Conservation (phyloP, 2,113 vertebrate genomes). For the Tupaia chinensis region DNA sequence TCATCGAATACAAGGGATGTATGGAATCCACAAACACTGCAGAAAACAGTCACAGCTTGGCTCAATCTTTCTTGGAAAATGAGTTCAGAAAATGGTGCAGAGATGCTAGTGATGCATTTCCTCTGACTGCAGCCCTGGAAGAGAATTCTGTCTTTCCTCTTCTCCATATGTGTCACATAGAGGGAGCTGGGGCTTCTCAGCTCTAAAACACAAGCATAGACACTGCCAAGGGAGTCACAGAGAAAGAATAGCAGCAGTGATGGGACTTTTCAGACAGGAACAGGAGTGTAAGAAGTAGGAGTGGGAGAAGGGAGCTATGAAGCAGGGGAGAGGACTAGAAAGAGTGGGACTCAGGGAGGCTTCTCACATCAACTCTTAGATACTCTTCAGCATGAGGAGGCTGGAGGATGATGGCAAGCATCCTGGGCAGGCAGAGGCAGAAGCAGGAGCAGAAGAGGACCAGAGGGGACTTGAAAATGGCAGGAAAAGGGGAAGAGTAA, state of each 20-base stretch:
- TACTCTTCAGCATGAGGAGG: background rate
- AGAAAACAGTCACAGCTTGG: conserved; percentile 28
- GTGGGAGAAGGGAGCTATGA: background rate
- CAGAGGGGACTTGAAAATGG: background rate
- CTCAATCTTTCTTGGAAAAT: background rate
- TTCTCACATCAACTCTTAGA: background rate
- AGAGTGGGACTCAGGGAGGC: background rate
- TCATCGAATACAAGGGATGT: background rate
- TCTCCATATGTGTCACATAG: background rate
- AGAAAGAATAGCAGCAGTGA: background rate
- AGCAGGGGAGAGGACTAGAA: background rate
- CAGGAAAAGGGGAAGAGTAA: background rate
- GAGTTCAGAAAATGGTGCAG: background rate
- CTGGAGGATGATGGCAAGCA: background rate
- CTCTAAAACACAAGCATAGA: background rate
- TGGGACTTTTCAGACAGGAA: background rate
- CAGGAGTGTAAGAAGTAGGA: background rate
- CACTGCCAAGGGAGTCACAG: background rate
- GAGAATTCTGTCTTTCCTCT: background rate
- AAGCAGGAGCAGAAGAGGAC: background rate
- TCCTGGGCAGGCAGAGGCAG: background rate
- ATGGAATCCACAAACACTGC: background rate
- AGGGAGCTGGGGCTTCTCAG: background rate
- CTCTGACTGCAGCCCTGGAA: background rate
- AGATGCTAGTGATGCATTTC: background rate